A percentile compares a stretch with the other conserved stretches of the same genome.
phyloP scores from a whole-genome alignment of 23 tunicate genomes.

The Aplidium turbinatum region DNA sequence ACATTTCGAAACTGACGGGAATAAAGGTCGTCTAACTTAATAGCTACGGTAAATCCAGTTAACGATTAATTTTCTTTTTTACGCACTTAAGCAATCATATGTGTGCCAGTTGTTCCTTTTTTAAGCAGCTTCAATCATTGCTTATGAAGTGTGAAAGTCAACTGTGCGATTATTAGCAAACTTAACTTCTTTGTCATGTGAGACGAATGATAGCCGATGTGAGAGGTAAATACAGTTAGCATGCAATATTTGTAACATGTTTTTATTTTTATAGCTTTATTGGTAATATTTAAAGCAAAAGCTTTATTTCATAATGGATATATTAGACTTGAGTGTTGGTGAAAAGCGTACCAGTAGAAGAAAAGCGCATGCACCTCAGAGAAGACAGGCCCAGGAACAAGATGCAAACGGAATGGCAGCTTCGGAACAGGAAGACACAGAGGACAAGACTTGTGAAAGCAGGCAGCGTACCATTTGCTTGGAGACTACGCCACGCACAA shows the following conservation, averaged over 20 bases:
- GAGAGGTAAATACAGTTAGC: neutral
- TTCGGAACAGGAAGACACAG: neutral
- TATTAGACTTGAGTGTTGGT: slow-evolving; percentile 60
- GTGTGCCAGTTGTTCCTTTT: too few relatives aligned
- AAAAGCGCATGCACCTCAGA: slow-evolving; percentile 57
- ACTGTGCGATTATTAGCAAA: too few relatives aligned
- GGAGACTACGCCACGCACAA: too few relatives aligned
- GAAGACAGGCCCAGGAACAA: slow-evolving; percentile 30
- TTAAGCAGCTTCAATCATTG: too few relatives aligned
- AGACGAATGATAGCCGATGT: too few relatives aligned
- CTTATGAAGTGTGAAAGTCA: too few relatives aligned
- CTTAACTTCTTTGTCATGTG: too few relatives aligned
- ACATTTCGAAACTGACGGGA: too few relatives aligned
- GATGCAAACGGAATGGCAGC: neutral
- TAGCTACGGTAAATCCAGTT: neutral
- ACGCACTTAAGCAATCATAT: too few relatives aligned
- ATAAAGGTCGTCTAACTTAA: slow-evolving; percentile 1
- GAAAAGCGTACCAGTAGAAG: slow-evolving; percentile 74
- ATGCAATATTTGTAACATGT: neutral
- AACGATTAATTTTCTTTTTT: neutral
- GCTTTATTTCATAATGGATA: slow-evolving; percentile 38
- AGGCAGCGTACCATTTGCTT: too few relatives aligned
- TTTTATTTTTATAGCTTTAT: neutral
- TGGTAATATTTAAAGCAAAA: neutral
- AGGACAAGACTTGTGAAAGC: too few relatives aligned